These are phyloP conservation scores for Dendrocincla tyrannina DNA, from an alignment of 2,797 vertebrate genomes.

Conservation along the genomic window DNA sequence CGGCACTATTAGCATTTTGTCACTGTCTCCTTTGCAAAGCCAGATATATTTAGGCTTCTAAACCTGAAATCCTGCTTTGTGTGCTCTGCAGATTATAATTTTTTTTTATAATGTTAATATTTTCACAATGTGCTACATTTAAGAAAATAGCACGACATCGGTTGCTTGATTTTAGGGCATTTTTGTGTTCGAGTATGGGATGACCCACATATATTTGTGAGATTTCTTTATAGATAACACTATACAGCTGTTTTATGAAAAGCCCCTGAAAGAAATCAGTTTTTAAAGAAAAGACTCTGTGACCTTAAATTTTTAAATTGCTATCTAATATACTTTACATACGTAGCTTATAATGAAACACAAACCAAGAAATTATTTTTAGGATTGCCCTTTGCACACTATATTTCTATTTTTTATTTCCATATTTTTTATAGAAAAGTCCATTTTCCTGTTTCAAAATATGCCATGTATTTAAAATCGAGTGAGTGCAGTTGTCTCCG, in stretches of 20 bases:
- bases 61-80: conserved; percentile 29
- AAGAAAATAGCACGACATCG: neutral
- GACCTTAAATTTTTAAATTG: neutral
- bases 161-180: neutral
- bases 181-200: neutral
- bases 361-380: neutral
- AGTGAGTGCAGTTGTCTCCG: neutral
- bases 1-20: conserved; percentile 28
- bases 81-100: neutral
- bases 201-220: neutral
- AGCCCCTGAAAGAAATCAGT: neutral
- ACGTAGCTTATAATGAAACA: neutral
- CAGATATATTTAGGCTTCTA: conserved; percentile 37
- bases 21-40: conserved; percentile 23
- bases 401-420: neutral
- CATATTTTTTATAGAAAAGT: neutral
- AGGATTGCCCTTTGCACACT: neutral
- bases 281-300: neutral
- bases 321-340: neutral
- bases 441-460: neutral
- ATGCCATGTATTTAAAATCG: neutral
- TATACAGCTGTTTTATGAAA: neutral
- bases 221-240: neutral
- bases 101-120: neutral
- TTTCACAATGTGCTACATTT: neutral